Evolutionary conservation across 2,113 vertebrate species (phyloP), one percentile per base, ranked within the genome.

Genomic region (Coregonus clupeaformis): DNA sequence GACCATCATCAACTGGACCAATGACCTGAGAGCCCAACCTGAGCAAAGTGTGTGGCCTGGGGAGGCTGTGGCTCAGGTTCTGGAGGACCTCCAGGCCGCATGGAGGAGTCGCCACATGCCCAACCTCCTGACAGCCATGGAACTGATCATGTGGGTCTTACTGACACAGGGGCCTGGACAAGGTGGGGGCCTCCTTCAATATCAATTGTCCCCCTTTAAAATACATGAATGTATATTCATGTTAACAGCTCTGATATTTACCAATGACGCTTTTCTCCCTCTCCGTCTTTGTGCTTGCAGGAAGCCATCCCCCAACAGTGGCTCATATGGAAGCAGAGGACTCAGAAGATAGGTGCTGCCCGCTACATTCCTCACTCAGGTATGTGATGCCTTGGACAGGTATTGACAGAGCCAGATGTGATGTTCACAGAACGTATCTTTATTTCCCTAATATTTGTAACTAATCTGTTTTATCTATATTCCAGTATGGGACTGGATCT

Each of bases 401-500:
- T 14, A 52, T 52, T 52, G 16, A 42, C 36, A 52, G 49, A 16
- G 36, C 9, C 36, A 42, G 3, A 42, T 55, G 4, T 60, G 7
- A 16, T 60, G 18, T 24, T 14, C 45, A 47, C 27, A 63, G 20
- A 36, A 47, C 20, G 6, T 73, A 14, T 14, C 22, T 45, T 7
- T 60, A n/a, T 68, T 11, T 49, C 7, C 30, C 3, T 20, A 63
- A 12, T 69, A 25, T 47, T n/a, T 9, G 30, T 47, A 4, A 64
- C 2, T 24, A 55, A 63, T 32, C 13, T 64, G 6, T 69, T 78
- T 12, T 16, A 25, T 69, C 25, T 24, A 32, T 63, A 69, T 73
- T 84, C 49, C 83, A 94, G 93, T 93, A 47, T 94, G 93, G 93
- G 85, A 92, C 18, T 94, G 93, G 93, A 93, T 94, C 80, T 69